Conservation (phyloP, 2,888 invertebrate genomes). For the Hyposoter dolosus region DNA sequence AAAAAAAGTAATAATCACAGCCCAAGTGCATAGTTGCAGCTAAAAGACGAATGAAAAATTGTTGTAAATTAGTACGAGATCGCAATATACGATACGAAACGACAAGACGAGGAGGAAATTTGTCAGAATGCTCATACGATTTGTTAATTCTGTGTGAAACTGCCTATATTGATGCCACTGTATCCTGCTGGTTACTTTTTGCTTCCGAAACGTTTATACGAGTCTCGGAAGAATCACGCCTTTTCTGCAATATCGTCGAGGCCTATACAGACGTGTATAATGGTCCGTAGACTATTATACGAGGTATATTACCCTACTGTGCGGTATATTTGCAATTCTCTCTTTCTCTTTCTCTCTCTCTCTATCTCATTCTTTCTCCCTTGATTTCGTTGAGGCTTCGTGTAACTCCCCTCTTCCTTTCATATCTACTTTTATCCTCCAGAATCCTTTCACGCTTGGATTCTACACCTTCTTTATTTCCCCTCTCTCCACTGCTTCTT, state of each 20-base stretch:
- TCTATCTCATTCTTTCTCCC: constrained; percentile 10
- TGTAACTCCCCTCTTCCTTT: constrained; percentile 12
- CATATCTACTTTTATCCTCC: constrained; percentile 48
- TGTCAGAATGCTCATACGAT: neutral
- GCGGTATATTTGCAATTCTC: constrained; percentile 37
- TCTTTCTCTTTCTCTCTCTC: constrained; percentile 37
- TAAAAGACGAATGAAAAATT: neutral
- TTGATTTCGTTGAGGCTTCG: constrained; percentile 29
- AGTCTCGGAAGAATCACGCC: constrained; percentile 42
- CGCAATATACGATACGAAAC: neutral
- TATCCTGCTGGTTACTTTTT: constrained; percentile 18
- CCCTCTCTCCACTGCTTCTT: neutral
- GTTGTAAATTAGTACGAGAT: neutral
- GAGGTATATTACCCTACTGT: constrained; percentile 52
- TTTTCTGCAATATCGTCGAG: constrained; percentile 50
- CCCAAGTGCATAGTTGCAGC: neutral
- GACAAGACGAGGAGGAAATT: neutral
- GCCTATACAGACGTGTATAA: constrained; percentile 32
- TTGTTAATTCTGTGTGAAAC: neutral
- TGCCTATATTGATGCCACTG: constrained; percentile 13
- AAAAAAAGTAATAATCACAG: too few relatives aligned
- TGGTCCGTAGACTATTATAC: constrained; percentile 39
- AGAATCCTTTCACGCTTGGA: constrained; percentile 50
- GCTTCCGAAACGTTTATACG: constrained; percentile 60
- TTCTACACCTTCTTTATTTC: constrained; percentile 40